These are phyloP conservation scores for Passer montanus DNA, from an alignment of 2,113 vertebrate genomes.

Conservation along the genomic window DNA sequence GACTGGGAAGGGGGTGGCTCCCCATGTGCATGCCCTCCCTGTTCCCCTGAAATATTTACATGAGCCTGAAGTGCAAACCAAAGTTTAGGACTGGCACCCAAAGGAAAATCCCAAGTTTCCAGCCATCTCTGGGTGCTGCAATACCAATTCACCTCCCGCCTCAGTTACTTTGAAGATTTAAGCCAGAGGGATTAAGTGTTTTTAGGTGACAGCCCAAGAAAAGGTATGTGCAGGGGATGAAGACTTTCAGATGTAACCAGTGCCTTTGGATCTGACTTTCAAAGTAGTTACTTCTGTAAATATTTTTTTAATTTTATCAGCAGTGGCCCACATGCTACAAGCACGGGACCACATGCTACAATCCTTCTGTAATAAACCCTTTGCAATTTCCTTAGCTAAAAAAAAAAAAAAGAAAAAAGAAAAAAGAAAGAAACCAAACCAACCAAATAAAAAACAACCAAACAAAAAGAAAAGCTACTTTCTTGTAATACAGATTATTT, in stretches of 20 bases:
- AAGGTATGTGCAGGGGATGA: not conserved
- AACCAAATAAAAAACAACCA: not conserved
- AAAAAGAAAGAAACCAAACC: accelerated
- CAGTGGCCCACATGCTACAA: not conserved
- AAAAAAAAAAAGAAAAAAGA: not conserved
- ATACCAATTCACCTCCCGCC: no score
- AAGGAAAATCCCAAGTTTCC: not conserved
- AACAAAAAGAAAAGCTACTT: not conserved
- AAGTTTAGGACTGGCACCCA: not conserved
- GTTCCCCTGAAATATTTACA: not conserved
- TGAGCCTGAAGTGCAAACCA: not conserved
- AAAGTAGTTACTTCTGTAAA: not conserved
- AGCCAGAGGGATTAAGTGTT: not conserved
- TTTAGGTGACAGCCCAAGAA: not conserved
- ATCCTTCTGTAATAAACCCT: not conserved
- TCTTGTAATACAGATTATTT: not conserved
- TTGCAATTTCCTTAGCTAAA: not conserved
- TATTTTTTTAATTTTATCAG: not conserved
- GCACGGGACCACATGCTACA: accelerated
- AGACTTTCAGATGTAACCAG: not conserved
- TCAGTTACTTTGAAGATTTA: not conserved
- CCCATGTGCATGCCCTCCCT: no score
- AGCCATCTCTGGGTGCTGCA: not conserved
- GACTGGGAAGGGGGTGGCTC: not conserved
- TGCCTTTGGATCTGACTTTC: not conserved